A percentile compares a stretch with the other conserved stretches of the same genome.
Conservation (phyloP, 2,888 invertebrate species). For the Ectobius pallidus region DNA sequence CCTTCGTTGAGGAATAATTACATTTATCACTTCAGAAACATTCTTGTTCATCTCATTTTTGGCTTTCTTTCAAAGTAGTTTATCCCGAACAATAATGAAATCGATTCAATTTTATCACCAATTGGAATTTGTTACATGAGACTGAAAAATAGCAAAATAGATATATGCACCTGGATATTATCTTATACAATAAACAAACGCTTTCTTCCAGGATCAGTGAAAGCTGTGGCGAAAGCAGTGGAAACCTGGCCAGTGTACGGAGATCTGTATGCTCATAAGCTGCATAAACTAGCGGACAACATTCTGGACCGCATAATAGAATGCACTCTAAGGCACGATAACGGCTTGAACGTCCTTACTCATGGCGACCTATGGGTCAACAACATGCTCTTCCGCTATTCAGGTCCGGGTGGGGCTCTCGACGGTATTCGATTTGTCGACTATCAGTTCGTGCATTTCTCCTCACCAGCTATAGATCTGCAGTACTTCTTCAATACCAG, state of each 20-base stretch:
- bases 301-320: neutral
- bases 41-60: too few relatives aligned
- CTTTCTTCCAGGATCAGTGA: neutral
- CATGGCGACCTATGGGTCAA: constrained; percentile 17
- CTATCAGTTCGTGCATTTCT: neutral
- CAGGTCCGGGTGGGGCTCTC: neutral
- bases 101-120: too few relatives aligned
- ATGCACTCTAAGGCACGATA: neutral
- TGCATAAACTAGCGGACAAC: neutral
- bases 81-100: too few relatives aligned
- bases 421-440: neutral
- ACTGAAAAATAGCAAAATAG: too few relatives aligned
- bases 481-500: constrained; percentile 1
- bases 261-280: neutral
- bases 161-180: too few relatives aligned
- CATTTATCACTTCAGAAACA: too few relatives aligned
- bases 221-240: neutral
- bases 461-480: neutral
- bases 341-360: neutral
- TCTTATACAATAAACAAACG: too few relatives aligned
- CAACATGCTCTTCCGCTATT: constrained; percentile 6
- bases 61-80: too few relatives aligned
- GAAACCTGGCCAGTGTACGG: constrained; percentile 3
- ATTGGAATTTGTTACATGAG: too few relatives aligned
- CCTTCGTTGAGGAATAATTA: too few relatives aligned